These are phyloP conservation scores for Teleogryllus oceanicus DNA, from an alignment of 2,888 invertebrate genomes.

Conservation along the genomic window DNA sequence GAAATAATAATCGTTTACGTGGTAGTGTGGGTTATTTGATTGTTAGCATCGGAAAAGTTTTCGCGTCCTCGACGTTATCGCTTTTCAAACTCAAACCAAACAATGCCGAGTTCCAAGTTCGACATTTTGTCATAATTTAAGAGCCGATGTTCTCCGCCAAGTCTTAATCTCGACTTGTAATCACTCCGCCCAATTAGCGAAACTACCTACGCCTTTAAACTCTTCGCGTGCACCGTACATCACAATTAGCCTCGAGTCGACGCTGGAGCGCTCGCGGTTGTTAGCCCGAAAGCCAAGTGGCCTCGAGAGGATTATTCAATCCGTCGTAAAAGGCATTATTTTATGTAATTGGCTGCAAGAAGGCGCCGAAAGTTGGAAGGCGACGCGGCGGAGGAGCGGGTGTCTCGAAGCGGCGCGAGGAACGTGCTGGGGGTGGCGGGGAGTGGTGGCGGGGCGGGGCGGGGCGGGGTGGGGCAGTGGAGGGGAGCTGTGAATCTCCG, in stretches of 20 bases:
- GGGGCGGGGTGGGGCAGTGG: no score
- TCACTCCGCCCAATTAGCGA: background rate
- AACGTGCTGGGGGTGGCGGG: background rate
- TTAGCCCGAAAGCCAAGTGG: background rate
- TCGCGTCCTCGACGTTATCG: no score
- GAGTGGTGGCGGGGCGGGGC: background rate
- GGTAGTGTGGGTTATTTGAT: no score
- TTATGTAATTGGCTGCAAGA: conserved; percentile 4
- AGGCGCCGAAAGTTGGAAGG: background rate
- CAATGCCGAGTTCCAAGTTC: background rate
- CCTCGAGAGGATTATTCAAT: conserved; percentile 11
- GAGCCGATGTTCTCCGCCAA: background rate
- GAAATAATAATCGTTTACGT: no score
- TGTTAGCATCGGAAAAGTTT: no score
- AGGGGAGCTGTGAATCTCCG: no score
- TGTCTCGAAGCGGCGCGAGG: background rate
- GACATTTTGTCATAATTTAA: background rate
- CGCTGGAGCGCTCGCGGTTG: background rate
- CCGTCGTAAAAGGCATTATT: background rate
- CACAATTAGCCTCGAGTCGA: background rate
- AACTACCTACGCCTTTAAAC: background rate
- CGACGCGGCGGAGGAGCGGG: background rate
- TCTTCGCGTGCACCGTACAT: background rate
- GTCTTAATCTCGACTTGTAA: background rate
- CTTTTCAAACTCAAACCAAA: background rate